Evolutionary conservation across 1,140 invertebrate genomes (phyloP).

Genomic region (Drosophila pseudoobscura): DNA sequence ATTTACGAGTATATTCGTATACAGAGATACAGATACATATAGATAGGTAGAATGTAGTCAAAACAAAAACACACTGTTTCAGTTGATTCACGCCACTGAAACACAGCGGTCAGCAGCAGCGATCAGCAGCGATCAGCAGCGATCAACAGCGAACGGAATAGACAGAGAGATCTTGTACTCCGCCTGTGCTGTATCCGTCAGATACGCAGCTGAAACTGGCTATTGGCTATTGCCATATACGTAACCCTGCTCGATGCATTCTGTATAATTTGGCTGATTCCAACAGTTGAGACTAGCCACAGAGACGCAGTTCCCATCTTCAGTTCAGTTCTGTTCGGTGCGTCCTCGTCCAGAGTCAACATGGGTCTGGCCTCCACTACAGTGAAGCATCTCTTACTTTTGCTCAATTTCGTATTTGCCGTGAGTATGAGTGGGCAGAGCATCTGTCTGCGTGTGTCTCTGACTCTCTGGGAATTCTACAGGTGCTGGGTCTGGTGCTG

Average conservation of each 20-base stretch:
- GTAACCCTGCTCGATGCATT: conserved; percentile 53
- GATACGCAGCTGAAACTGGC: conserved; percentile 46
- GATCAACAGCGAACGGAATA: conserved; percentile 14
- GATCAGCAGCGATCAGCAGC: not conserved
- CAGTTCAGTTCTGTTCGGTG: conserved; percentile 19
- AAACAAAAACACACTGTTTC: conserved; percentile 63
- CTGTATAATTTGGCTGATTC: conserved; percentile 11
- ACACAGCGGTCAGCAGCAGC: conserved; percentile 52
- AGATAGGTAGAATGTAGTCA: conserved; percentile 25
- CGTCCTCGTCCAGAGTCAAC: conserved; percentile 28
- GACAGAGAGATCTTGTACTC: not conserved
- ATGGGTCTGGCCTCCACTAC: conserved; percentile 72
- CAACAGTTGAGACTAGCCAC: conserved; percentile 16
- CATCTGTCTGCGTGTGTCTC: conserved; percentile 1
- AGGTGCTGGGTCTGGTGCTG: conserved; percentile 70
- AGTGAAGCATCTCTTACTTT: conserved; percentile 75
- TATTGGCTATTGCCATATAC: conserved; percentile 61
- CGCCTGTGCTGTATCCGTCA: conserved; percentile 7
- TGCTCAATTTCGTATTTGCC: conserved; percentile 74
- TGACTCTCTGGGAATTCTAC: conserved; percentile 24
- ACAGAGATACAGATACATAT: conserved; percentile 1
- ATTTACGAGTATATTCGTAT: conserved; percentile 42
- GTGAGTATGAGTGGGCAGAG: conserved; percentile 47
- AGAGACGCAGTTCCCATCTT: conserved; percentile 21
- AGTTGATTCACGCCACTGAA: conserved; percentile 65